Conservation (phyloP, 2,888 invertebrate genomes). For the Ophioninae sp. region DNA sequence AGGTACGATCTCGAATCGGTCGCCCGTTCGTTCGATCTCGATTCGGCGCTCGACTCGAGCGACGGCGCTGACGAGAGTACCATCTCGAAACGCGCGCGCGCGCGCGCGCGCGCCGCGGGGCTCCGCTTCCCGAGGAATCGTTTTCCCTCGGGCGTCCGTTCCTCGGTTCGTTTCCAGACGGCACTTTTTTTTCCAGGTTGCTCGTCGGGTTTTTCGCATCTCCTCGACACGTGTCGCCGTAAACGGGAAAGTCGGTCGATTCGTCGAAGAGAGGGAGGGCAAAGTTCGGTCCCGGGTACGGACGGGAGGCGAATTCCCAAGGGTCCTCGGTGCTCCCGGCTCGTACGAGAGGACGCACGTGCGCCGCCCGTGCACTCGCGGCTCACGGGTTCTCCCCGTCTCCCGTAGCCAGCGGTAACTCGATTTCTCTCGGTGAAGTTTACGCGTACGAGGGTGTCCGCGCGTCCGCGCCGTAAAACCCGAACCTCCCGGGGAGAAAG, state of each 20-base stretch:
- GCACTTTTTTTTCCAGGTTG: background rate
- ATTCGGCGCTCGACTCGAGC: too few relatives aligned
- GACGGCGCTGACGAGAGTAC: background rate
- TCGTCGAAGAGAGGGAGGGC: conserved; percentile 58
- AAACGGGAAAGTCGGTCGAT: conserved; percentile 66
- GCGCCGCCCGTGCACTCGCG: background rate
- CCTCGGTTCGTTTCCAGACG: background rate
- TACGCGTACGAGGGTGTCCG: conserved; percentile 16
- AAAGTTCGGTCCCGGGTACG: conserved; percentile 18
- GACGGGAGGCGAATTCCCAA: conserved; percentile 35
- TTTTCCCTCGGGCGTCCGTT: background rate
- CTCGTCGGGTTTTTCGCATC: background rate
- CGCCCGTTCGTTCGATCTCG: too few relatives aligned
- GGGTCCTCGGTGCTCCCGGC: conserved; percentile 25
- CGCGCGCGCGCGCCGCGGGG: background rate
- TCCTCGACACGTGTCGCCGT: conserved; percentile 59
- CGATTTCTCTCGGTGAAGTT: conserved; percentile 14
- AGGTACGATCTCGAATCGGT: too few relatives aligned
- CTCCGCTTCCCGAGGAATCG: background rate
- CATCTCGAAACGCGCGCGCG: background rate
- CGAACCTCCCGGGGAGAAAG: conserved; percentile 77
- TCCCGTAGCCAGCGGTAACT: conserved; percentile 50
- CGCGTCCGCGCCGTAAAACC: conserved; percentile 72
- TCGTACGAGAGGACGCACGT: conserved; percentile 33
- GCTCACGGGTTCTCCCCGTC: conserved; percentile 19